These are phyloP conservation scores for Drosophila subobscura DNA, from an alignment of 1,140 invertebrate species.

Conservation along the genomic window DNA sequence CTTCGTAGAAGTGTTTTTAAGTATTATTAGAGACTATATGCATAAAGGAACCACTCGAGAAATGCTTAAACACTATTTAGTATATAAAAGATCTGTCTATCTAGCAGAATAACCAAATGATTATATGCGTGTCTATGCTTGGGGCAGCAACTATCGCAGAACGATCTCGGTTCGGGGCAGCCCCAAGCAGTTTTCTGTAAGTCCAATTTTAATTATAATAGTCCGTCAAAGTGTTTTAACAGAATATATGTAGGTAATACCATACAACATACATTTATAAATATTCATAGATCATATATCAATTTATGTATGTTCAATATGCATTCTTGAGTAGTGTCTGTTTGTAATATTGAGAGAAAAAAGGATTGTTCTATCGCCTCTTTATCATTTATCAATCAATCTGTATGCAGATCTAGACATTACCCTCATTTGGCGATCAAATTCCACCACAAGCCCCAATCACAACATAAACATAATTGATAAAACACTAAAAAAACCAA, in stretches of 20 bases:
- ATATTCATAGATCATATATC: slow-evolving; percentile 16
- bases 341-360: slow-evolving; percentile 36
- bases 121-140: slow-evolving; percentile 42
- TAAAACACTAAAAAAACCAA: slow-evolving; percentile 52
- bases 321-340: slow-evolving; percentile 62
- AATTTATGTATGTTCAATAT: slow-evolving; percentile 35
- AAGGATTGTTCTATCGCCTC: slow-evolving; percentile 11
- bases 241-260: not conserved
- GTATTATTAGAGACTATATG: slow-evolving; percentile 69
- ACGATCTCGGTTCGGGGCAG: slow-evolving; percentile 2
- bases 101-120: slow-evolving; percentile 39
- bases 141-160: slow-evolving; percentile 9
- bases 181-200: slow-evolving; percentile 19
- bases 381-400: slow-evolving; percentile 7
- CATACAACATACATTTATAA: not conserved
- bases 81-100: slow-evolving; percentile 30
- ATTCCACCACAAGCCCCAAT: slow-evolving; percentile 45
- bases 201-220: slow-evolving; percentile 46
- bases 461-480: slow-evolving; percentile 55
- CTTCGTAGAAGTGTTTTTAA: slow-evolving; percentile 82
- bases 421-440: slow-evolving; percentile 5
- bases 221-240: slow-evolving; percentile 39
- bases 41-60: slow-evolving; percentile 33
- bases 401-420: slow-evolving; percentile 19
- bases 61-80: slow-evolving; percentile 45